Evolutionary conservation across 2,888 invertebrate genomes (phyloP).

Genomic region (Elgonia sp.): DNA sequence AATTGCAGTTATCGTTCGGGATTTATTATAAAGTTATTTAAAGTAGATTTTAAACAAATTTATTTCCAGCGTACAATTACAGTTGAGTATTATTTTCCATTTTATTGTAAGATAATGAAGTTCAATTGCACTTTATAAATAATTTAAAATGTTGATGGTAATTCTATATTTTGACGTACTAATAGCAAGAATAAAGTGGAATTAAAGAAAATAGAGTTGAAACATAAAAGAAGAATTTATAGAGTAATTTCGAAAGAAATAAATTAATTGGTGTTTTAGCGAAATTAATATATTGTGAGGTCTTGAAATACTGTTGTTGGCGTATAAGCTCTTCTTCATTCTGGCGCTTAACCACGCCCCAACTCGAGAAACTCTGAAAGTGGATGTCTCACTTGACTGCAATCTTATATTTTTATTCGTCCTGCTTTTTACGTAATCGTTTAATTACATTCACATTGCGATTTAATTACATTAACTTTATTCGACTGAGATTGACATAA

Average conservation of each 20-base stretch:
- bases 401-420: conserved; percentile 21
- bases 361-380: background rate
- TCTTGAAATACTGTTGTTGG: conserved; percentile 30
- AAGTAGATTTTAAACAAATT: too few relatives aligned
- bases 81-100: too few relatives aligned
- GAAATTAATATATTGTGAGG: conserved; percentile 35
- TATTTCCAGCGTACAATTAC: too few relatives aligned
- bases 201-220: conserved; percentile 18
- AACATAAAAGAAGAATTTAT: conserved; percentile 7
- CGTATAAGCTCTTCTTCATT: conserved; percentile 43
- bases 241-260: conserved; percentile 15
- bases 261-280: conserved; percentile 39
- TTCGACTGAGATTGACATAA: conserved; percentile 4
- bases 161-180: background rate
- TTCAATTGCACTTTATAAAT: too few relatives aligned
- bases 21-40: too few relatives aligned
- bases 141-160: background rate
- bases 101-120: too few relatives aligned
- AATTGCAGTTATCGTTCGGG: too few relatives aligned
- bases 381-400: conserved; percentile 21
- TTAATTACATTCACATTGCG: conserved; percentile 13
- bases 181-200: background rate
- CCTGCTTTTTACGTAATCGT: background rate
- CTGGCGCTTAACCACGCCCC: conserved; percentile 29
- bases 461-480: background rate